Evolutionary conservation across 2,888 invertebrate genomes (phyloP).

Genomic region (Scaptomyza parva): DNA sequence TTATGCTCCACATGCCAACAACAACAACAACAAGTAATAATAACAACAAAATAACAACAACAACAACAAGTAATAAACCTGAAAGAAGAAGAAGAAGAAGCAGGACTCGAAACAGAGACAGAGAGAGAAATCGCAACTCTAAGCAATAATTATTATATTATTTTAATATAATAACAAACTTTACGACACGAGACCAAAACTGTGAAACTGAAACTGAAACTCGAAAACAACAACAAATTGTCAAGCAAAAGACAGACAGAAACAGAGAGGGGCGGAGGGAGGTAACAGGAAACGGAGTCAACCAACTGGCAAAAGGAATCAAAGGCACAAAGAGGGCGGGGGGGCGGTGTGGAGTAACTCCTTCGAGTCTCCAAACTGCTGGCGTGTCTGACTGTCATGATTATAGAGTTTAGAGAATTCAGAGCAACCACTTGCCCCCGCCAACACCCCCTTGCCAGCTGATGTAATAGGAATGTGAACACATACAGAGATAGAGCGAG

Average conservation of each 20-base stretch:
- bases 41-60: constrained; percentile 9
- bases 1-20: constrained; percentile 43
- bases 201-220: constrained; percentile 22
- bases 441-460: not conserved
- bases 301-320: constrained; percentile 7
- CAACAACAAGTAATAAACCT: constrained; percentile 8
- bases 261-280: not conserved
- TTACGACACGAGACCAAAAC: constrained; percentile 60
- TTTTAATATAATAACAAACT: constrained; percentile 73
- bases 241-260: not conserved
- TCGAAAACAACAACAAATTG: constrained; percentile 9
- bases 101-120: constrained; percentile 2
- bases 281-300: constrained; percentile 25
- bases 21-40: constrained; percentile 8
- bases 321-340: too few species aligned
- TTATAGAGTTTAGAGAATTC: constrained; percentile 49
- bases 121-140: constrained; percentile 14
- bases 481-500: too few species aligned
- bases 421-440: not conserved
- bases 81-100: constrained; percentile 4
- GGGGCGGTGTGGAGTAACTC: too few species aligned
- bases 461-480: constrained; percentile 20
- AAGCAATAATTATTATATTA: constrained; percentile 68
- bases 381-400: constrained; percentile 61
- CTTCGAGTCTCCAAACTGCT: constrained; percentile 33